Evolutionary conservation across 2,113 vertebrate species (phyloP), one percentile per base, ranked within the genome.

Genomic region (Todiramphus chloris): DNA sequence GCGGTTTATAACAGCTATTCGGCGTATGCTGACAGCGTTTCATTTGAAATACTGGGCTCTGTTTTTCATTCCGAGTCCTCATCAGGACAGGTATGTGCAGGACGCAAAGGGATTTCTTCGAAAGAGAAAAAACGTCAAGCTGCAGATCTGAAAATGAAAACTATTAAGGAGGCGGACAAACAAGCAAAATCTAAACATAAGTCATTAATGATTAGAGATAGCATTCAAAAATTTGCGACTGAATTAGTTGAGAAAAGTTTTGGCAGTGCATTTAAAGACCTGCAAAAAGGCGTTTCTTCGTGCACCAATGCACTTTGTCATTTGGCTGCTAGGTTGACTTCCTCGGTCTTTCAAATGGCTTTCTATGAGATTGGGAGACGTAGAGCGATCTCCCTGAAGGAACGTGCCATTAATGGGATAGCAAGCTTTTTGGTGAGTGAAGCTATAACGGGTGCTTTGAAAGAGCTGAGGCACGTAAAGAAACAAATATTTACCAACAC

Each of bases 221-320:
- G 99, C 78, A 99, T 99, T 97, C 99, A 99, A 93, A 99, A 98
- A 96, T 99, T 99, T 97, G 99, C 99, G 75, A 60, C 98, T 30
- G 99, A 99, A 68, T 97, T 99, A 75, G 99, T 99, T 68, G 99
- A 99, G 94, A 99, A 98, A 97, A 99, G 99, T 95, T 97, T 99
- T 93, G 99, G 99, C 50, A 98, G 98, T 83, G 99, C 99, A 21
- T 98, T 99, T 96, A 98, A 99, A 97, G 99, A 99, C 95, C 97
- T 99, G 19, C 99, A 99, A 33, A 99, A 99, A 97, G 99, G 99
- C 1, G 98, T 99, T 48, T 99, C 99, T 90, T 98, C 99, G 0
- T 99, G 99, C 77, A 99, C 99, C 59, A 99, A 97, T 86, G 99
- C 98, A 4, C 96, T 99, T 87, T 99, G 99, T 93, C 99, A 99